phyloP scores from a whole-genome alignment of 1,140 invertebrate species.

The Papilio xuthus region DNA sequence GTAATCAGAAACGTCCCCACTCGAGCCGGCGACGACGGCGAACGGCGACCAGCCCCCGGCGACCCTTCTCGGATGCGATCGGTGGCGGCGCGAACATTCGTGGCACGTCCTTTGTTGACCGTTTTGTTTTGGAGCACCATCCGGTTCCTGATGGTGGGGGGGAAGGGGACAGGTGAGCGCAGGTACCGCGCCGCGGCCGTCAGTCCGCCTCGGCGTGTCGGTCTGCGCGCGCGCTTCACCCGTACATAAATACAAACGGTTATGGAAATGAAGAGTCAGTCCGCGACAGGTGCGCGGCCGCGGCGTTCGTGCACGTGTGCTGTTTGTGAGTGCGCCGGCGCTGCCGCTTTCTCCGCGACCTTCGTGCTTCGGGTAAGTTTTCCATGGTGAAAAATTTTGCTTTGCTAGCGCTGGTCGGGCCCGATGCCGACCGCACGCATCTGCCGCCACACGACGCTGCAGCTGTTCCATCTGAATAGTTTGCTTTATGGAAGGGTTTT shows the following conservation, averaged over 20 bases:
- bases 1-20: conserved; percentile 59
- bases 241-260: conserved; percentile 65
- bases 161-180: conserved; percentile 75
- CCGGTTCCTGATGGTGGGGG: conserved; percentile 76
- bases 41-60: conserved; percentile 52
- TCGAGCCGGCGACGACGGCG: conserved; percentile 39
- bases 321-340: conserved; percentile 77
- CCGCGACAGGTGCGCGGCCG: conserved; percentile 77
- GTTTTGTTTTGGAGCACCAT: conserved; percentile 81
- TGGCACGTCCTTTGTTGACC: conserved; percentile 80
- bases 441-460: conserved; percentile 69
- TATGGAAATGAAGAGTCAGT: conserved; percentile 76
- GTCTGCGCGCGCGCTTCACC: conserved; percentile 72
- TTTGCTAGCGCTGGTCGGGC: conserved; percentile 56
- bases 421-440: conserved; percentile 67
- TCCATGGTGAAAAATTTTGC: conserved; percentile 56
- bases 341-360: conserved; percentile 59
- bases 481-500: conserved; percentile 56
- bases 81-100: conserved; percentile 76
- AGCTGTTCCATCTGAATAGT: conserved; percentile 71
- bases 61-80: conserved; percentile 63
- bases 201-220: conserved; percentile 72
- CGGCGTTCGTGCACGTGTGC: conserved; percentile 78
- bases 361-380: conserved; percentile 64
- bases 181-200: conserved; percentile 70